Evolutionary conservation across 2,113 vertebrate genomes (phyloP).

Genomic region (Pachyramphus minor): DNA sequence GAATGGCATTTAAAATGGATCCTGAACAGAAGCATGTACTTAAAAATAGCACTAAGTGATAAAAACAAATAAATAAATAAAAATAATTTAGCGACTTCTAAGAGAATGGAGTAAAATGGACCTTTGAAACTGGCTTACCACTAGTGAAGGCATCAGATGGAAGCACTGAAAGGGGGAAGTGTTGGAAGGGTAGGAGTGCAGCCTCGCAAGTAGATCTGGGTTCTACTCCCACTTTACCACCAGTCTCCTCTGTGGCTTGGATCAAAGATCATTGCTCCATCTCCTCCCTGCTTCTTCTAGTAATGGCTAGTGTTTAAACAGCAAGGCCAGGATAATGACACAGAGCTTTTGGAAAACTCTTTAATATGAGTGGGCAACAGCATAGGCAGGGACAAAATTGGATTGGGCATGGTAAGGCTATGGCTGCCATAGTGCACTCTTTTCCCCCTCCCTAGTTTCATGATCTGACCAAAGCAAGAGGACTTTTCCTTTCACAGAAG

Average conservation of each 20-base stretch:
- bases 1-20: not conserved
- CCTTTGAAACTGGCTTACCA: not conserved
- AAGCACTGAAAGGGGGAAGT: rapidly evolving
- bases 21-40: not conserved
- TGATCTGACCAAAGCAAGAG: not conserved
- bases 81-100: not conserved
- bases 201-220: not conserved
- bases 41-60: not conserved
- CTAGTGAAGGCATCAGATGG: not conserved
- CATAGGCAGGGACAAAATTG: not conserved
- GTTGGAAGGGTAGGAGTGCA: not conserved
- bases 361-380: not conserved
- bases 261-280: not conserved
- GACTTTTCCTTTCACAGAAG: not conserved
- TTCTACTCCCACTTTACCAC: not conserved
- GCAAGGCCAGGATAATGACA: rapidly evolving
- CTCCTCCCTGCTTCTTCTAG: not conserved
- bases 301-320: not conserved
- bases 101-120: not conserved
- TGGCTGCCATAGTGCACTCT: rapidly evolving
- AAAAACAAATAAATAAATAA: not conserved
- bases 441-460: rapidly evolving
- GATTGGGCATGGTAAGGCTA: not conserved
- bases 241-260: rapidly evolving
- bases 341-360: not conserved